A percentile compares a stretch with the other conserved stretches of the same genome.
Conservation (phyloP, 2,113 vertebrate genomes). For the Oncorhynchus kisutch region DNA sequence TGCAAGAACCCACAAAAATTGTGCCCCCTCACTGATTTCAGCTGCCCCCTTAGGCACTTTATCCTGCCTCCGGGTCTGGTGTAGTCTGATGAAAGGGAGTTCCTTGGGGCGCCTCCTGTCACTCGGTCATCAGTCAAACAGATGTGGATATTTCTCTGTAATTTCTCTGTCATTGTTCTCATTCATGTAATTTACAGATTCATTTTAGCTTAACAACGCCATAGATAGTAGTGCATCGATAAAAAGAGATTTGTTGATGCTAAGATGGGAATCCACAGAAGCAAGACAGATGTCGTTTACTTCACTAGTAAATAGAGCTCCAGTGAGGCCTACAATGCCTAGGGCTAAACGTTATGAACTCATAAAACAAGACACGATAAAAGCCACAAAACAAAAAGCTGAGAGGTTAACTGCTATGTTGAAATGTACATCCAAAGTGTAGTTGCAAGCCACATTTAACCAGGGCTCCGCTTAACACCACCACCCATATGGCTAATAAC, state of each 20-base stretch:
- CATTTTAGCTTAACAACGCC: neutral
- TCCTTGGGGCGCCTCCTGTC: neutral
- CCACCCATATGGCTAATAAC: neutral
- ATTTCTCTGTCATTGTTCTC: neutral
- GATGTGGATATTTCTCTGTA: neutral
- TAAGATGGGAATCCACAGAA: neutral
- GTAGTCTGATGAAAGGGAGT: neutral
- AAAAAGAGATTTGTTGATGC: neutral
- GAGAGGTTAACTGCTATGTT: constrained; percentile 10
- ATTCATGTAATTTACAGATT: neutral
- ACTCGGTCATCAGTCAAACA: neutral
- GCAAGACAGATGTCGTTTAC: constrained; percentile 6
- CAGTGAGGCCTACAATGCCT: constrained; percentile 23
- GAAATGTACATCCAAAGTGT: neutral
- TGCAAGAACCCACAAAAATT: too few species aligned
- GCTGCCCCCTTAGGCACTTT: too few species aligned
- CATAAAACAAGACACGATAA: constrained; percentile 22
- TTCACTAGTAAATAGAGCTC: constrained; percentile 20
- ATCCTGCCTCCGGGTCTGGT: too few species aligned
- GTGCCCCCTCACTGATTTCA: too few species aligned
- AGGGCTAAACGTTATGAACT: constrained; percentile 26
- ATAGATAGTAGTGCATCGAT: neutral
- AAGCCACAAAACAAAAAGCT: constrained; percentile 12
- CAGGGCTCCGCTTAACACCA: neutral
- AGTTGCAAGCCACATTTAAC: constrained; percentile 9